phyloP scores from a whole-genome alignment of 2,113 vertebrate species.

The Chamaea fasciata region DNA sequence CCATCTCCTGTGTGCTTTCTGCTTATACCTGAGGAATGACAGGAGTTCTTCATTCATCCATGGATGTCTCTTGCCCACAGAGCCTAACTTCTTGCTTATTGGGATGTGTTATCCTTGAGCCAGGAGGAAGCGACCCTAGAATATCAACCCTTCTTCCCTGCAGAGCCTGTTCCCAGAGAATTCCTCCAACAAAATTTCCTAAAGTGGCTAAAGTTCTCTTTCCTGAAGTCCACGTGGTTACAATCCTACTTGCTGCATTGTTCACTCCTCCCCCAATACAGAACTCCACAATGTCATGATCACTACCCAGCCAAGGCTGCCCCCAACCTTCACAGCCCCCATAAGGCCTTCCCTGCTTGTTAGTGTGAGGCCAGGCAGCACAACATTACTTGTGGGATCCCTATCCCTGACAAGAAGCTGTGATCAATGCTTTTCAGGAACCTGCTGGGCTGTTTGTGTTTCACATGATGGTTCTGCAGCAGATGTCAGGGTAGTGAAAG shows the following conservation, averaged over 20 bases:
- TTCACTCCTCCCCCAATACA: not conserved
- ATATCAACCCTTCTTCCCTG: not conserved
- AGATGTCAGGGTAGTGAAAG: not conserved
- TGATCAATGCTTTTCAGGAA: not conserved
- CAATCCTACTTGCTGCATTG: not conserved
- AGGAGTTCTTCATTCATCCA: not conserved
- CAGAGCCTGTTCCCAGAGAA: not conserved
- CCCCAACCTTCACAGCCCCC: no score
- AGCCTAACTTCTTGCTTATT: not conserved
- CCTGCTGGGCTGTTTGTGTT: not conserved
- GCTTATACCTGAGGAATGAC: not conserved
- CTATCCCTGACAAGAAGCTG: not conserved
- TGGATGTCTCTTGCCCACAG: not conserved
- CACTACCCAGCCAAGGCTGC: not conserved
- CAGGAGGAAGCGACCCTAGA: not conserved
- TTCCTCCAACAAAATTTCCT: not conserved
- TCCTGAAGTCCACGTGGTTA: not conserved
- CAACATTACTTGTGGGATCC: not conserved
- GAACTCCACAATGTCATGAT: not conserved
- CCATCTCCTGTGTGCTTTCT: not conserved
- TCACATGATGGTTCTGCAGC: not conserved
- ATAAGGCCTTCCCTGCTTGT: not conserved
- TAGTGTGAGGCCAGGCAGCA: not conserved
- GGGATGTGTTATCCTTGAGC: accelerated
- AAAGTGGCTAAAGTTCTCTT: not conserved